Percentiles rank a stretch among this genome's conserved stretches.
Conservation (phyloP, 1,140 invertebrate genomes). For the Bombus picipes region DNA sequence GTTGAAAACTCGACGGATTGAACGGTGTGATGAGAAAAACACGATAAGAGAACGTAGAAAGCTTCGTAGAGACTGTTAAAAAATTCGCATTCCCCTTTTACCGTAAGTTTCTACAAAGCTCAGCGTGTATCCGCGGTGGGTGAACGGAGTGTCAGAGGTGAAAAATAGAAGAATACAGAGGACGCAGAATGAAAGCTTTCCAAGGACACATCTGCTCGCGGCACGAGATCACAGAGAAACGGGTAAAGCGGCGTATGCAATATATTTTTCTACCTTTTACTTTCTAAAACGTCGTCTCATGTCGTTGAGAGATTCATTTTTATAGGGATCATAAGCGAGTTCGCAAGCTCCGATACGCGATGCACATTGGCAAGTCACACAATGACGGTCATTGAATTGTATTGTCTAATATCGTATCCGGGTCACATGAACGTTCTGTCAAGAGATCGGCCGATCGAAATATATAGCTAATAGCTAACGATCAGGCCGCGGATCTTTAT, state of each 20-base stretch:
- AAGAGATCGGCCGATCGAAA: not conserved
- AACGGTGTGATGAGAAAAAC: not conserved
- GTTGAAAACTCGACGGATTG: not conserved
- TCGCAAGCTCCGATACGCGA: conserved; percentile 54
- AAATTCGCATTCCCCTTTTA: conserved; percentile 27
- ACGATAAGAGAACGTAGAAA: not conserved
- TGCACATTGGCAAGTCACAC: conserved; percentile 43
- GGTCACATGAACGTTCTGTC: not conserved
- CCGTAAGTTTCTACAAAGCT: conserved; percentile 7
- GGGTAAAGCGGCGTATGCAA: conserved; percentile 45
- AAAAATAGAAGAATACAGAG: not conserved
- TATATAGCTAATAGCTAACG: not conserved
- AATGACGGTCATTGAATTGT: conserved; percentile 29
- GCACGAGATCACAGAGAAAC: conserved; percentile 36
- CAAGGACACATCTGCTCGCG: conserved; percentile 1
- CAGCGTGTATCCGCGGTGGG: not conserved
- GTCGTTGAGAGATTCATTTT: conserved; percentile 29
- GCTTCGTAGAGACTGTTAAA: conserved; percentile 27
- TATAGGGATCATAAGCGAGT: conserved; percentile 44
- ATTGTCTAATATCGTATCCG: not conserved
- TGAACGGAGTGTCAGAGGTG: not conserved
- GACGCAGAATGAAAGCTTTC: not conserved
- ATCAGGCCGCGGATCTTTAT: not conserved
- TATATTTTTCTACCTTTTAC: conserved; percentile 68
- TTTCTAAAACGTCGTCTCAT: conserved; percentile 26